These are phyloP conservation scores for Chironomus riparius DNA, from an alignment of 2,888 invertebrate species.

Conservation along the genomic window DNA sequence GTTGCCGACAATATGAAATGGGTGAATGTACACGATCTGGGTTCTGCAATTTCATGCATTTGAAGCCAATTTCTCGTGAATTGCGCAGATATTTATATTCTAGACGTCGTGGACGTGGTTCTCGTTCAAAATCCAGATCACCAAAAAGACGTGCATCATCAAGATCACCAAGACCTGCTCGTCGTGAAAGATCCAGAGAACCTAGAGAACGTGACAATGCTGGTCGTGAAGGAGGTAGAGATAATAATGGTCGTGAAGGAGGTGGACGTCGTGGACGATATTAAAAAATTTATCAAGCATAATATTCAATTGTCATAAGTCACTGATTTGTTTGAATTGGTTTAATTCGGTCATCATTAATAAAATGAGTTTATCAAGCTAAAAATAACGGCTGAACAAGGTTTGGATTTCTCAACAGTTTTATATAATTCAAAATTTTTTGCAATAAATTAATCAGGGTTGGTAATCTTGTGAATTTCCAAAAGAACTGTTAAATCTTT, in stretches of 20 bases:
- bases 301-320: no score
- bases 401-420: no score
- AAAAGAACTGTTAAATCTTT: no score
- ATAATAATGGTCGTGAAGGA: no score
- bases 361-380: no score
- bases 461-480: no score
- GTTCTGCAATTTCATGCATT: constrained; percentile 99
- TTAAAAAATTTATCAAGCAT: background rate
- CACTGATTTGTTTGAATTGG: no score
- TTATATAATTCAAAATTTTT: no score
- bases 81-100: constrained; percentile 74
- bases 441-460: no score
- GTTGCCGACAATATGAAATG: constrained; percentile 99
- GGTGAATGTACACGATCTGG: constrained; percentile 98
- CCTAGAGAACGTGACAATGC: no score
- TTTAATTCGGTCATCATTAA: no score
- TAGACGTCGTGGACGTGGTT: constrained; percentile 35
- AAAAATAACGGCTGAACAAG: no score
- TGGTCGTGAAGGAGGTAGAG: constrained; percentile 4
- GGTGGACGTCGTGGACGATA: constrained; percentile 2
- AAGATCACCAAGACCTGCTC: background rate
- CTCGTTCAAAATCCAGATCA: constrained; percentile 38
- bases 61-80: constrained; percentile 96
- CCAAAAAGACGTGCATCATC: constrained; percentile 33
- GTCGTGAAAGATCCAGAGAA: background rate